Percentiles rank a stretch among this genome's conserved stretches.
These are phyloP conservation scores for Cryptus viduatorius DNA, from an alignment of 2,888 invertebrate species.

Conservation along the genomic window DNA sequence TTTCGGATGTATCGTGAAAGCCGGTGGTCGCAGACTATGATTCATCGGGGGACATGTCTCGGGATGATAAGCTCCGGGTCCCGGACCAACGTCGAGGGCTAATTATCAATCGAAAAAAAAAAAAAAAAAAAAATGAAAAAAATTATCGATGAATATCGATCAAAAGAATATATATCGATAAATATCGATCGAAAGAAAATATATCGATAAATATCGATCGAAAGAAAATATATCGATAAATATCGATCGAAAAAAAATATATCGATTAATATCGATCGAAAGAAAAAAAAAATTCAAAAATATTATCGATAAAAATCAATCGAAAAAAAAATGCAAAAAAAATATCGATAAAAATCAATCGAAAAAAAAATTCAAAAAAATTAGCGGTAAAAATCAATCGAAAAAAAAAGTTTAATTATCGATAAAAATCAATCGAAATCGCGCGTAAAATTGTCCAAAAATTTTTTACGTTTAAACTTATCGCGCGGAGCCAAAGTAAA, in stretches of 20 bases:
- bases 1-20: conserved; percentile 87
- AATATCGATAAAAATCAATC: no score
- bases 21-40: conserved; percentile 86
- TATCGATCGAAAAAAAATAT: no score
- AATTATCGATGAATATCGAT: no score
- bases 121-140: background rate
- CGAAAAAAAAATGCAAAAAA: no score
- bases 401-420: conserved; percentile 15
- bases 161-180: no score
- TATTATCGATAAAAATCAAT: conserved; percentile 4
- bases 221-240: no score
- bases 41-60: conserved; percentile 87
- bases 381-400: no score
- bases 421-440: conserved; percentile 11
- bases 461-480: conserved; percentile 67
- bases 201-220: no score
- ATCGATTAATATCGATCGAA: background rate
- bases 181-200: no score
- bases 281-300: conserved; percentile 12
- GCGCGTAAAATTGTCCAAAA: background rate
- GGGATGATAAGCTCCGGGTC: conserved; percentile 89
- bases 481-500: conserved; percentile 86
- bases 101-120: conserved; percentile 63
- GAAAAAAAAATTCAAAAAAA: no score
- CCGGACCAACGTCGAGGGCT: conserved; percentile 85